These are phyloP conservation scores for Lampropteryx suffumata DNA, from an alignment of 2,888 invertebrate genomes.

Conservation along the genomic window DNA sequence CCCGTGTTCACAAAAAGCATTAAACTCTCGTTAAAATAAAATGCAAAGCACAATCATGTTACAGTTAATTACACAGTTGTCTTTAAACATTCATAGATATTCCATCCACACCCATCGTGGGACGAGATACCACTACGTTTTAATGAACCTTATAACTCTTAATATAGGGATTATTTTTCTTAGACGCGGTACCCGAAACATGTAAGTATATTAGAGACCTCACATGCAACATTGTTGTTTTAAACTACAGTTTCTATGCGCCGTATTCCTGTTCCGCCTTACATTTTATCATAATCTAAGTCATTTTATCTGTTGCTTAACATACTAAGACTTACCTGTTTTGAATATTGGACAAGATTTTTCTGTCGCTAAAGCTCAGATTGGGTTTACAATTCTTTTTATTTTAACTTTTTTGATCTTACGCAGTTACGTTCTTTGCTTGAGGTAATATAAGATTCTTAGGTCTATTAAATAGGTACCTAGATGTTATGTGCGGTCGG, in stretches of 20 bases:
- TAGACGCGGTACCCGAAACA: not conserved
- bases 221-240: constrained; percentile 22
- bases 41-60: constrained; percentile 22
- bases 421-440: too few relatives aligned
- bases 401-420: too few relatives aligned
- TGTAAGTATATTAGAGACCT: constrained; percentile 23
- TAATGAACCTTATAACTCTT: not conserved
- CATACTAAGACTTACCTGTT: constrained; percentile 21
- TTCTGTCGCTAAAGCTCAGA: not conserved
- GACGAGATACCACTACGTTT: not conserved
- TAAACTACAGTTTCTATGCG: constrained; percentile 30
- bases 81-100: constrained; percentile 20
- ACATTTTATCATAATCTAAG: constrained; percentile 22
- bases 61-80: constrained; percentile 32
- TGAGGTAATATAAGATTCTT: too few relatives aligned
- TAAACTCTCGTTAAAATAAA: constrained; percentile 8
- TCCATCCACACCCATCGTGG: constrained; percentile 15
- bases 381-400: too few relatives aligned
- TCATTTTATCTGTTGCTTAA: constrained; percentile 20
- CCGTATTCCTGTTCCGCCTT: constrained; percentile 17
- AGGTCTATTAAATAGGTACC: too few relatives aligned
- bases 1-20: constrained; percentile 1
- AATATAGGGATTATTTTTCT: constrained; percentile 10
- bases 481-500: too few relatives aligned
- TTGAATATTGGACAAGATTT: constrained; percentile 17